Evolutionary conservation across 1,140 invertebrate species (phyloP), one percentile per base, ranked within the genome.

Genomic region (Hermetia illucens): DNA sequence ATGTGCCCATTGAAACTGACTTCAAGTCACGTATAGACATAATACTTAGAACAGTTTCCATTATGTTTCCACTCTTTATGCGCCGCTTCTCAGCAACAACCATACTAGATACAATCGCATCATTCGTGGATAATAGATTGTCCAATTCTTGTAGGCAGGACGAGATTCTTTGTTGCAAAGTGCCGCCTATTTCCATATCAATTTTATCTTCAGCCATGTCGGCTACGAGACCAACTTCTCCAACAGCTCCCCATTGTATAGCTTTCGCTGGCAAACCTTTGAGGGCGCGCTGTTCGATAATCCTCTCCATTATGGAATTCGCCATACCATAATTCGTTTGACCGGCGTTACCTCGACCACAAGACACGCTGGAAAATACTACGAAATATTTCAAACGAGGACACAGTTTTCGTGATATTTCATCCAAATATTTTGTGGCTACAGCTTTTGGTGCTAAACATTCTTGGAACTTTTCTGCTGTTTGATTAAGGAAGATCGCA

Each of bases 301-400:
- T 72, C 40, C 74, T 66, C 57, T 82, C 79, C 77, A 82, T 80
- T 9, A 77, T 62, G 1, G 76, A 78, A 57, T 81, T 82, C 5
- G 75, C 70, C 63, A 77, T 71, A 24, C 77, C 89, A 56, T 94
- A 93, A 60, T 91, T 93, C 0, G 80, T 75, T 61, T 92, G 88
- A 3, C 88, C 88, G 29, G 77, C 74, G 60, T 93, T 92, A 41
- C 89, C 89, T 33, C 84, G 70, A 5, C 87, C 88, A 59, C 85
- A 89, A 21, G 78, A 81, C 3, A 92, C 81, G 32, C 83, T 89
- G 2, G 88, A 92, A 60, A 92, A 93, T 16, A 86, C 74, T 4
- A 79, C 74, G 47, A 82, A 81, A 46, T 75, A 66, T 57, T 69
- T 60, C 17, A 78, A 50, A 13, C 62, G 31, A 0, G 72, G 73